phyloP scores from a whole-genome alignment of 2,888 invertebrate species.

The Drosophila mimica region DNA sequence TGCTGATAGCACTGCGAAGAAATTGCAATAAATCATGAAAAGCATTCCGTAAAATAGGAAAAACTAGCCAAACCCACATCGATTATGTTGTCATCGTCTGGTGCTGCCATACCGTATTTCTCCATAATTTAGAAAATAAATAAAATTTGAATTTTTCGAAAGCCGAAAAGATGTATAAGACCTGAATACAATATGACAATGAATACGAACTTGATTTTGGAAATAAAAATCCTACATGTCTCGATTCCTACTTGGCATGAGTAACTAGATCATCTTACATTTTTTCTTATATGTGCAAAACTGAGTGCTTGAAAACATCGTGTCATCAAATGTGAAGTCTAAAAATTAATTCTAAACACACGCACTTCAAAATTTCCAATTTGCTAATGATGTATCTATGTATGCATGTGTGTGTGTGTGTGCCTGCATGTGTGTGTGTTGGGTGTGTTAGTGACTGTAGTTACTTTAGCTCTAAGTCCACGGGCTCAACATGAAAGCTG shows the following conservation, averaged over 20 bases:
- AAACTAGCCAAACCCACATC: slow-evolving; percentile 5
- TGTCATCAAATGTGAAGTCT: not conserved
- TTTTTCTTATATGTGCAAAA: not conserved
- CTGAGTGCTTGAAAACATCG: not conserved
- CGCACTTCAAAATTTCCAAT: slow-evolving; percentile 22
- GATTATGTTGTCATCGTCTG: slow-evolving; percentile 14
- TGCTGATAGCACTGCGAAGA: slow-evolving; percentile 27
- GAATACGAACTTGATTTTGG: not conserved
- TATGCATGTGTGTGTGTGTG: not conserved
- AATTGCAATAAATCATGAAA: not conserved
- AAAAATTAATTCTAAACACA: not conserved
- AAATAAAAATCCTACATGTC: not conserved
- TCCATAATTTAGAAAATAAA: slow-evolving; percentile 33
- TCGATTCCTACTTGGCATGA: not conserved
- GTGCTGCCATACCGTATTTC: slow-evolving; percentile 37
- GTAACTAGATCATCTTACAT: slow-evolving; percentile 14
- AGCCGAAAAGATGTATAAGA: slow-evolving; percentile 7
- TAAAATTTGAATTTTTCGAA: slow-evolving; percentile 17
- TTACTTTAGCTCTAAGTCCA: slow-evolving; percentile 32
- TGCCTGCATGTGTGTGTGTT: not conserved
- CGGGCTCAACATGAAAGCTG: slow-evolving; percentile 50
- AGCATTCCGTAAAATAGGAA: not conserved
- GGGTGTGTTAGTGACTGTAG: not conserved
- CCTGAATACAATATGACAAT: slow-evolving; percentile 10
- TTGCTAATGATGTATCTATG: slow-evolving; percentile 45